Base-by-base conservation (phyloP, 2,113 vertebrate genomes). In the Dolichallabes microphthalmus region DNA sequence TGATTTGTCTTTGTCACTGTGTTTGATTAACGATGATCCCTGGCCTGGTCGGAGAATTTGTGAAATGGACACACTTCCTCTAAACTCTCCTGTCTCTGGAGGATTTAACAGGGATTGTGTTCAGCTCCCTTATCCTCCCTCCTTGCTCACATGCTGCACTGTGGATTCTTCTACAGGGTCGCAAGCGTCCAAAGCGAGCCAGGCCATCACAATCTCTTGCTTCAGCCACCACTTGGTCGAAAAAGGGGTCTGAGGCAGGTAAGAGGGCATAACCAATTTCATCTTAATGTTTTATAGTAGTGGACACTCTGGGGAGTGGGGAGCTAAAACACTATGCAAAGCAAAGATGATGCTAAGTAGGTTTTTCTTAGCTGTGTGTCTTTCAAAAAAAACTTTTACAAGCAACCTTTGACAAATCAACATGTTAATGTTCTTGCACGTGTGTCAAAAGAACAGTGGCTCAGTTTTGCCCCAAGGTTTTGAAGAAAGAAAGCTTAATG, bases 121-220 rank as follows among this genome's bases (percentile, higher is more conserved):
- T 89, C 22, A 32, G 35, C 39, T 6, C 80, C 45, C 55, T 78
- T 12, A 25, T 52, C 35, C 53, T 82, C 79, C 87, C 4, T 85
- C 25, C 19, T 6, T 25, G 5, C 71, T 83, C 84, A 80, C 74
- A 25, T 85, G 66, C 11, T 75, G 50, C 71, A 32, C n/a, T 87
- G 22, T 61, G 27, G n/a, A 76, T 81, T 71, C 52, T 60, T 89
- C 52, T 83, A 90, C 94, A 99, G 98, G 96, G 98, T 99, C 88
- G 97, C 98, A 45, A 99, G 98, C 10, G 96, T 99, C 80, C 98
- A 99, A 94, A 99, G 98, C 2, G 98, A 99, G 87, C 98, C 98
- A 0, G 98, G 98, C 78, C 98, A 99, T 83, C 98, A 99, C 92
- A 98, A 97, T 90, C 95, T 98, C 63, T 96, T 99, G 2, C 89